Evolutionary conservation across 2,113 vertebrate species (phyloP).

Genomic region (Calyptommatus sinebrachiatus): DNA sequence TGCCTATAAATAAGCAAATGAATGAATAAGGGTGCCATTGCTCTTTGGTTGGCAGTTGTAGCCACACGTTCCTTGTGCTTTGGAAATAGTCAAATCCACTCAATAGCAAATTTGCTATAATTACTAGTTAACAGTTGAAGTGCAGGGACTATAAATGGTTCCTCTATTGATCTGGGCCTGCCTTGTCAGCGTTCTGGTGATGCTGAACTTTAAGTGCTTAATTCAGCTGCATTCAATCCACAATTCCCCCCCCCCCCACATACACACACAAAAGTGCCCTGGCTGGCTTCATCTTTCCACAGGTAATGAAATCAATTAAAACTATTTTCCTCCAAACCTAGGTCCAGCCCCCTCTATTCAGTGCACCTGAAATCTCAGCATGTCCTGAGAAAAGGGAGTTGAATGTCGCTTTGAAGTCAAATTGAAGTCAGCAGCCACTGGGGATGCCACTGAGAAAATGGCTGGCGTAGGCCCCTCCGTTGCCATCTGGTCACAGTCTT

Average conservation of each 20-base stretch:
- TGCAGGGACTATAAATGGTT: conserved; percentile 62
- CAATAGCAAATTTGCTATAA: conserved; percentile 61
- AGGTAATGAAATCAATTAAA: conserved; percentile 69
- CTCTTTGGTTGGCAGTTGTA: neutral
- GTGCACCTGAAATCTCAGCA: conserved; percentile 64
- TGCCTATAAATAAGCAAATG: too few species aligned
- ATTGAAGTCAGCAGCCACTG: conserved; percentile 6
- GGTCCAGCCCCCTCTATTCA: conserved; percentile 50
- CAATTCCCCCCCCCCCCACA: conserved; percentile 67
- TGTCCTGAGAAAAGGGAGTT: conserved; percentile 35
- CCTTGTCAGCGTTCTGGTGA: conserved; percentile 67
- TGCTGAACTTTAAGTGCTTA: conserved; percentile 71
- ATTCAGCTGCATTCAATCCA: conserved; percentile 67
- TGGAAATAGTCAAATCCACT: conserved; percentile 49
- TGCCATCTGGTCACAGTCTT: neutral
- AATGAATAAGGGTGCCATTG: neutral
- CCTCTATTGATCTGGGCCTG: conserved; percentile 69
- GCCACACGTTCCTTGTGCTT: neutral
- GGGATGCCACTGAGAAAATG: neutral
- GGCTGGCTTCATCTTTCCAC: conserved; percentile 58
- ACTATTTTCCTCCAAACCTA: neutral
- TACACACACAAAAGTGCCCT: conserved; percentile 56
- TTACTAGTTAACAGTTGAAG: conserved; percentile 68
- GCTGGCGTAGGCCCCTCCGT: neutral
- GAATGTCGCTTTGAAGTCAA: conserved; percentile 21